These are phyloP conservation scores for Platichthys stellatus DNA, from an alignment of 2,113 vertebrate species.

Conservation along the genomic window DNA sequence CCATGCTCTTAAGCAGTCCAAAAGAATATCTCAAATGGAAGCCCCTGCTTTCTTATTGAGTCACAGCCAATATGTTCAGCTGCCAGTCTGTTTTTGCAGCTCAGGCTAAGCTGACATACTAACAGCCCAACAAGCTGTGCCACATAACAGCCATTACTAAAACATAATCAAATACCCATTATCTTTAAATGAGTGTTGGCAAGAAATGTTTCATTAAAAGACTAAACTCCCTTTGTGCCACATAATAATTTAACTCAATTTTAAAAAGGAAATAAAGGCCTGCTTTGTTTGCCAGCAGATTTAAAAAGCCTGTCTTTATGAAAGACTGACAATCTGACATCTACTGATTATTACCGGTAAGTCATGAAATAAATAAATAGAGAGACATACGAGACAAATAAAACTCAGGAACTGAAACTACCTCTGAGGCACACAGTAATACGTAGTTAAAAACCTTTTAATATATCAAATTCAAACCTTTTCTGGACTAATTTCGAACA, in stretches of 20 bases:
- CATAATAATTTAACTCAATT: conserved; percentile 21
- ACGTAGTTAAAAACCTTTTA: too few species aligned
- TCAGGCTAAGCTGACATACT: conserved; percentile 16
- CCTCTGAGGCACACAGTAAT: too few species aligned
- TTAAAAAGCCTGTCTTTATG: not conserved
- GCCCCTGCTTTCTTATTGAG: conserved; percentile 34
- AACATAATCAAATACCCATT: conserved; percentile 55
- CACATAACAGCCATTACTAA: conserved; percentile 48
- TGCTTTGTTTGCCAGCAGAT: conserved; percentile 25
- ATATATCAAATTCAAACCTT: not conserved
- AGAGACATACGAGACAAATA: too few species aligned
- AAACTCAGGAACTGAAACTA: too few species aligned
- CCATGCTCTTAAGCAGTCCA: not conserved
- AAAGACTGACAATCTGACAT: not conserved
- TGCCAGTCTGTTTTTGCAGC: conserved; percentile 29
- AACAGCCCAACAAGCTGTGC: conserved; percentile 39
- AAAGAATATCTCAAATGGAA: conserved; percentile 11
- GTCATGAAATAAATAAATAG: too few species aligned
- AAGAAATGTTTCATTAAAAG: conserved; percentile 29
- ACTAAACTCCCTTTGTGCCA: not conserved
- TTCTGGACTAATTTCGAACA: not conserved
- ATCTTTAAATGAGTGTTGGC: conserved; percentile 36
- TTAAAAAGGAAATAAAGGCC: conserved; percentile 19
- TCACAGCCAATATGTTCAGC: conserved; percentile 37
- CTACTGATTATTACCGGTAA: not conserved